A percentile compares a stretch with the other conserved stretches of the same genome.
Conservation (phyloP, 2,888 invertebrate species). For the Petrolisthes manimaculis region DNA sequence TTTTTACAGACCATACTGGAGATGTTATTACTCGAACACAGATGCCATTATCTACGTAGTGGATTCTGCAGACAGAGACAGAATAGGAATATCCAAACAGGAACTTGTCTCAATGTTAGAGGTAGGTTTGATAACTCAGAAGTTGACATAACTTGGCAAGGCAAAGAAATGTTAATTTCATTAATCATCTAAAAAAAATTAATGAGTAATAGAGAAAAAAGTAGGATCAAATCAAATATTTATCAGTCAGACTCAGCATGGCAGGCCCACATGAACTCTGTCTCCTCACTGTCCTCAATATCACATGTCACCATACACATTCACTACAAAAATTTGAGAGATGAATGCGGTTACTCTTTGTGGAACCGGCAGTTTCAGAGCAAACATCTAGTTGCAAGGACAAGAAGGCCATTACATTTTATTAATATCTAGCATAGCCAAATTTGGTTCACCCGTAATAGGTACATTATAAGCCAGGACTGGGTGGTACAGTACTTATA, state of each 20-base stretch:
- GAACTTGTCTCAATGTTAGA: slow-evolving; percentile 96
- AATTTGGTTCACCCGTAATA: too few relatives aligned
- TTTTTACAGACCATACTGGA: slow-evolving; percentile 91
- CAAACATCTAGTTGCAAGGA: too few relatives aligned
- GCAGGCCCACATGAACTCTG: not conserved
- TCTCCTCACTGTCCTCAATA: not conserved
- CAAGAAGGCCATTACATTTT: too few relatives aligned
- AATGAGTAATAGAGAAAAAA: not conserved
- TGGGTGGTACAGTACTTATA: too few relatives aligned
- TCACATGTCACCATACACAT: not conserved
- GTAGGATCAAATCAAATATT: not conserved
- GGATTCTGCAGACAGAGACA: slow-evolving; percentile 97
- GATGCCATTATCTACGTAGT: slow-evolving; percentile 99
- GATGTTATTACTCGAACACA: slow-evolving; percentile 99
- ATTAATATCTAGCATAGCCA: too few relatives aligned
- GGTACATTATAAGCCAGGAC: too few relatives aligned
- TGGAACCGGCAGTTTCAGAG: too few relatives aligned
- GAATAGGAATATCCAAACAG: slow-evolving; percentile 99
- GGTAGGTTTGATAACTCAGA: slow-evolving; percentile 74
- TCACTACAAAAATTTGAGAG: too few relatives aligned
- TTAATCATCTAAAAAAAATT: not conserved
- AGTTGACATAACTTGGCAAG: too few relatives aligned
- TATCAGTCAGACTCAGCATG: not conserved
- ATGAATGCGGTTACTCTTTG: too few relatives aligned
- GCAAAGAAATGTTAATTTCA: too few relatives aligned